These are phyloP conservation scores for Tetramorium simillimum DNA, from an alignment of 1,140 invertebrate genomes.

Conservation along the genomic window DNA sequence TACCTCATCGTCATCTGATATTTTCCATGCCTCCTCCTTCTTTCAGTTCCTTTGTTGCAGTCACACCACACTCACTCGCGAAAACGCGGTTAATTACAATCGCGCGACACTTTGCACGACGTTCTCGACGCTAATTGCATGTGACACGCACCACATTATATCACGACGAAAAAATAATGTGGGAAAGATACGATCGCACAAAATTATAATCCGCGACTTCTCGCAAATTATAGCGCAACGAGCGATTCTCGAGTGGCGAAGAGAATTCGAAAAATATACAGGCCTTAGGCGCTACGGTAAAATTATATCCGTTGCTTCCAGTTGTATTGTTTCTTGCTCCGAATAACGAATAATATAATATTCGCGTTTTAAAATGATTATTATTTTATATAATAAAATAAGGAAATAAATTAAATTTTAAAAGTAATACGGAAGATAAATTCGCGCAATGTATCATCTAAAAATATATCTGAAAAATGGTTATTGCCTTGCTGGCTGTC, in stretches of 20 bases:
- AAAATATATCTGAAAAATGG: background rate
- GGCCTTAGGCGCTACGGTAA: background rate
- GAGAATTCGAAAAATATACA: background rate
- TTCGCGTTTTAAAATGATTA: background rate
- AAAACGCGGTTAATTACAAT: slow-evolving; percentile 23
- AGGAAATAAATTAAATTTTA: background rate
- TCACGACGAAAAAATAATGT: background rate
- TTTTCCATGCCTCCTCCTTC: background rate
- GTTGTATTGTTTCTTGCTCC: background rate
- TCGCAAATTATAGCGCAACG: background rate
- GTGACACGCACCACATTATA: background rate
- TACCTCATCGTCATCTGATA: background rate
- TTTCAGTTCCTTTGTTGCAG: background rate
- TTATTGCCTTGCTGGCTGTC: background rate
- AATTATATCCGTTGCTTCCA: background rate
- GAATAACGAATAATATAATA: background rate
- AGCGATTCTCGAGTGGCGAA: background rate
- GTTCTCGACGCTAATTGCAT: background rate
- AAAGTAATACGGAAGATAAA: background rate
- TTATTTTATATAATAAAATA: background rate
- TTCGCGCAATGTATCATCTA: background rate
- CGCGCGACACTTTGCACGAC: background rate
- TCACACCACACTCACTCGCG: background rate
- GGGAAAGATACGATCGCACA: background rate
- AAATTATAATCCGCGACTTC: background rate